phyloP scores from a whole-genome alignment of 1,140 invertebrate species.

The Sipha flava region DNA sequence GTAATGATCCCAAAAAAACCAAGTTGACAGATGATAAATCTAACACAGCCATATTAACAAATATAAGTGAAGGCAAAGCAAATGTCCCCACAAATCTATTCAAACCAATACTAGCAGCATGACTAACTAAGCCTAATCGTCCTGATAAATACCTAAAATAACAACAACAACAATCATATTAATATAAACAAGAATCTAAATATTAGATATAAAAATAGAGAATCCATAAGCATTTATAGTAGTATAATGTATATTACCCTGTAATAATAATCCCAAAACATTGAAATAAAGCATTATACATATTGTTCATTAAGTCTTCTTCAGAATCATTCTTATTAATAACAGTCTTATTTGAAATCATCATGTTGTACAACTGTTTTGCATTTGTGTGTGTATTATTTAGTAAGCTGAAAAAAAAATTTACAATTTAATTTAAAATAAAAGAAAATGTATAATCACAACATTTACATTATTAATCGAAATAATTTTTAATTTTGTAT shows the following conservation, averaged over 20 bases:
- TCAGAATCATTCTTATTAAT: not conserved
- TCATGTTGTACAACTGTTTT: not conserved
- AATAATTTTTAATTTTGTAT: no score
- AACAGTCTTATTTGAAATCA: slow-evolving; percentile 15
- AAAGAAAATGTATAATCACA: no score
- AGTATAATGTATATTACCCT: no score
- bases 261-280: slow-evolving; percentile 86
- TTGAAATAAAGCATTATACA: slow-evolving; percentile 81
- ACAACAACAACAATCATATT: slow-evolving; percentile 38
- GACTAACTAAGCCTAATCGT: slow-evolving; percentile 70
- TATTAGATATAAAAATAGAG: not conserved
- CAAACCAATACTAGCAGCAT: slow-evolving; percentile 80
- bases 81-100: slow-evolving; percentile 90
- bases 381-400: slow-evolving; percentile 2
- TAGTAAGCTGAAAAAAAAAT: not conserved
- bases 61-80: slow-evolving; percentile 83
- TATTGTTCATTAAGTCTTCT: slow-evolving; percentile 60
- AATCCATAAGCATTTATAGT: no score
- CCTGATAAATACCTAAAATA: slow-evolving; percentile 78
- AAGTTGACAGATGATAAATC: slow-evolving; percentile 80
- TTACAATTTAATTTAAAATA: not conserved
- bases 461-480: no score
- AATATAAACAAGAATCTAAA: slow-evolving; percentile 7
- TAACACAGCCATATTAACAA: slow-evolving; percentile 76
- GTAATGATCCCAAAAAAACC: slow-evolving; percentile 76